A percentile compares a stretch with the other conserved stretches of the same genome.
Evolutionary conservation across 64 coral and sea anemone species (phyloP).

Genomic region (Actinia tenebrosa): DNA sequence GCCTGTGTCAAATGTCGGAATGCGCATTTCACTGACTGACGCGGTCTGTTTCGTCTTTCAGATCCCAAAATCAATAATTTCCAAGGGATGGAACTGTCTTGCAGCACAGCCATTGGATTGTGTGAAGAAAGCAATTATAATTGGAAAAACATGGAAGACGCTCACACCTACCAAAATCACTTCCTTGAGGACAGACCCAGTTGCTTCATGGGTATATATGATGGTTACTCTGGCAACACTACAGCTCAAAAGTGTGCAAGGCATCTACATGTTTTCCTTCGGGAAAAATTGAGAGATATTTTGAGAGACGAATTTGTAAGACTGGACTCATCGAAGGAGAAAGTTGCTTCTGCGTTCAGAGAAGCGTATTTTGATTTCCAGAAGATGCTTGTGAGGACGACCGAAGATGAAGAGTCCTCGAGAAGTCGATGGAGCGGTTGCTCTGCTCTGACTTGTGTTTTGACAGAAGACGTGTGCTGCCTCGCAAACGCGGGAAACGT

Average conservation of each 20-base stretch:
- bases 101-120: constrained; percentile 52
- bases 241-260: constrained; percentile 67
- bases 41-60: neutral
- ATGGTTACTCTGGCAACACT: constrained; percentile 73
- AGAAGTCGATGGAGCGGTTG: constrained; percentile 84
- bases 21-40: neutral
- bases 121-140: constrained; percentile 69
- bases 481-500: constrained; percentile 75
- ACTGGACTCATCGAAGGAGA: constrained; percentile 25
- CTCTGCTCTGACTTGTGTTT: constrained; percentile 90
- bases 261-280: constrained; percentile 67
- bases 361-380: constrained; percentile 49
- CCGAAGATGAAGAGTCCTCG: constrained; percentile 62
- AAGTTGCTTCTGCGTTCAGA: constrained; percentile 53
- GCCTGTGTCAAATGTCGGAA: neutral
- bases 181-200: constrained; percentile 49
- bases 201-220: constrained; percentile 79
- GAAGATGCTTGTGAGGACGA: constrained; percentile 46
- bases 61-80: constrained; percentile 2
- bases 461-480: constrained; percentile 54
- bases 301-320: constrained; percentile 10
- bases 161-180: constrained; percentile 58
- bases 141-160: constrained; percentile 95
- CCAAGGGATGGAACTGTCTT: constrained; percentile 35
- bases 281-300: constrained; percentile 43